Conservation (phyloP, 2,113 vertebrate genomes). For the Cavia porcellus region DNA sequence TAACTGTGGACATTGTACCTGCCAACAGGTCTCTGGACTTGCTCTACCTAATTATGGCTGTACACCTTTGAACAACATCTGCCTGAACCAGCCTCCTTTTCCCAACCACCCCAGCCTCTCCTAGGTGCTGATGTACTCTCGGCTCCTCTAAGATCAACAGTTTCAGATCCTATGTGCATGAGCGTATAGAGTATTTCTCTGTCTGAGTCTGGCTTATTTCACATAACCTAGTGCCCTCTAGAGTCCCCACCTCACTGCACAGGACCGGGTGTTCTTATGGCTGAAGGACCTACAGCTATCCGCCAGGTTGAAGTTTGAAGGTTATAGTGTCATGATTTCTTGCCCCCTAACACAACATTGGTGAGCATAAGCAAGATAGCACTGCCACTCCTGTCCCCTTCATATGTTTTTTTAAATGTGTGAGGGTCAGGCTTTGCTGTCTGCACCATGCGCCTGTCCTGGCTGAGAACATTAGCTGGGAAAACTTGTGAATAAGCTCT, state of each 20-base stretch:
- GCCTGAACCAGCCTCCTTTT: background rate
- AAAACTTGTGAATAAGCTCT: background rate
- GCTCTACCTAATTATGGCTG: background rate
- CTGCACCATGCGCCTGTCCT: background rate
- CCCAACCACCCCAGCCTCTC: background rate
- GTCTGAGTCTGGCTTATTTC: background rate
- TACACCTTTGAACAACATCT: background rate
- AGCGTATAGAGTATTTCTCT: background rate
- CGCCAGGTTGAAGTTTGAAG: slow-evolving; percentile 30
- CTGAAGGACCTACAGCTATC: background rate
- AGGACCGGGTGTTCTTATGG: background rate
- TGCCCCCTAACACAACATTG: background rate
- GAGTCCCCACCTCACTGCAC: background rate
- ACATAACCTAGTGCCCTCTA: background rate
- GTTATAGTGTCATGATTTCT: background rate
- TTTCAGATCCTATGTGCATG: background rate
- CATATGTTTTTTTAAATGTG: background rate
- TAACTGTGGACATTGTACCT: background rate
- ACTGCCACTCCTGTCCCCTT: too few species aligned
- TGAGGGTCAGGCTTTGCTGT: background rate
- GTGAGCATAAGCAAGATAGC: background rate
- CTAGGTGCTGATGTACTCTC: background rate
- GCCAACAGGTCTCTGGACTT: too few species aligned
- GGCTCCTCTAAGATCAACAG: background rate
- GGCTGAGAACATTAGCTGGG: background rate